These are phyloP conservation scores for Aphelenchoides besseyi DNA, from an alignment of 1,140 invertebrate species.

Conservation along the genomic window DNA sequence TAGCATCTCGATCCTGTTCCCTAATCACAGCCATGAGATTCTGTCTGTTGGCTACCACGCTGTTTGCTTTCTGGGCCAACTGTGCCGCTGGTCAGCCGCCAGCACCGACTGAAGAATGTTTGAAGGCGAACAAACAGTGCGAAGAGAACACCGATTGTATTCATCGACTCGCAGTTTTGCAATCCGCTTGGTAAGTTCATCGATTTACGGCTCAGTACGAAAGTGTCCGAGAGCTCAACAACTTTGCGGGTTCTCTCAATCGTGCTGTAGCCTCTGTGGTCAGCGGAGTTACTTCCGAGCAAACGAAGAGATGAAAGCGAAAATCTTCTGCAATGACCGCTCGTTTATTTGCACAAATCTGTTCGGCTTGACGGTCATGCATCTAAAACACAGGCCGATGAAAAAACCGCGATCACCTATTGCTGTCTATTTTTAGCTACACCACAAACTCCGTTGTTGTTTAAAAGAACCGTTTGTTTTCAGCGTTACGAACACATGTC, in stretches of 20 bases:
- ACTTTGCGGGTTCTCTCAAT: background rate
- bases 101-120: constrained; percentile 41
- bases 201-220: background rate
- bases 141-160: constrained; percentile 53
- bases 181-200: constrained; percentile 46
- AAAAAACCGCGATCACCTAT: too few species aligned
- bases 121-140: constrained; percentile 51
- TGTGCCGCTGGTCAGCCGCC: constrained; percentile 28
- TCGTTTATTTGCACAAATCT: background rate
- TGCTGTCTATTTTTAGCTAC: background rate
- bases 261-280: background rate
- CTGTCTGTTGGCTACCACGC: background rate
- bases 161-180: constrained; percentile 50
- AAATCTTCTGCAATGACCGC: background rate
- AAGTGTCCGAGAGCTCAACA: too few species aligned
- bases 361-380: background rate
- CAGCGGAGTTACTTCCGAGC: background rate
- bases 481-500: constrained; percentile 54
- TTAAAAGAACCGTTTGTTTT: constrained; percentile 34
- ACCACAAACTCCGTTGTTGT: constrained; percentile 12
- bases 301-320: background rate
- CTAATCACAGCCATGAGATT: too few species aligned
- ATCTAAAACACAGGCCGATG: background rate
- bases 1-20: too few species aligned
- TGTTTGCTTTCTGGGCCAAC: background rate